Conservation (phyloP, 2,113 vertebrate species). For the Limanda limanda region DNA sequence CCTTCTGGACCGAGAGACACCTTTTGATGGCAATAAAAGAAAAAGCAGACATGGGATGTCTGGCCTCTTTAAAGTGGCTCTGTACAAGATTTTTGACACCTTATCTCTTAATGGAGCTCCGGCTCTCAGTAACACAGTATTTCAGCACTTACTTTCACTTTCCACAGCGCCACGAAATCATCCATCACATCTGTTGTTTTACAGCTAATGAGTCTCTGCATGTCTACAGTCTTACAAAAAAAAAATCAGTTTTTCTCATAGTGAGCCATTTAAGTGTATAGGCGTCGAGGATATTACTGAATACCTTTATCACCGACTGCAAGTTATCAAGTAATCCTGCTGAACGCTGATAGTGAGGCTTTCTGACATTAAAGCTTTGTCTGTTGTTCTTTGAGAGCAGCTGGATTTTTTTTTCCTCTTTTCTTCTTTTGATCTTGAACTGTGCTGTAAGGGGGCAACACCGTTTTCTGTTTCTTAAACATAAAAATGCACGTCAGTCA, state of each 20-base stretch:
- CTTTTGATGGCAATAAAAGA: slow-evolving; percentile 41
- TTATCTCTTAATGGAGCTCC: slow-evolving; percentile 52
- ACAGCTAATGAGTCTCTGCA: slow-evolving; percentile 58
- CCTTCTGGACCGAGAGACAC: slow-evolving; percentile 43
- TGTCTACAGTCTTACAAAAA: slow-evolving; percentile 32
- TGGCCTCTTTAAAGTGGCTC: slow-evolving; percentile 51
- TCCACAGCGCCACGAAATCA: slow-evolving; percentile 52
- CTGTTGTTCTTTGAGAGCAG: slow-evolving; percentile 29
- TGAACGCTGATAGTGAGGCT: slow-evolving; percentile 9
- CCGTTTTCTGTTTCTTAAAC: slow-evolving; percentile 13
- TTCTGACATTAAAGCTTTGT: slow-evolving; percentile 41
- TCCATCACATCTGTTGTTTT: slow-evolving; percentile 70
- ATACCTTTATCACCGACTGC: slow-evolving; percentile 2
- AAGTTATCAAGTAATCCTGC: slow-evolving; percentile 17
- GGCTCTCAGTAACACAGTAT: slow-evolving; percentile 54
- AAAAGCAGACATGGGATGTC: slow-evolving; percentile 34
- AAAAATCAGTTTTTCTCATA: slow-evolving; percentile 14
- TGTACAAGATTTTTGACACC: slow-evolving; percentile 53
- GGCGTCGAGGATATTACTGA: slow-evolving; percentile 9
- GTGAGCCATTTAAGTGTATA: slow-evolving; percentile 35
- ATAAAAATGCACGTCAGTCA: slow-evolving; percentile 24
- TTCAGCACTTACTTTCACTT: slow-evolving; percentile 66
- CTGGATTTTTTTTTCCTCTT: background rate
- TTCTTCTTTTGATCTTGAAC: slow-evolving; percentile 49
- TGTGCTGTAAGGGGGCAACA: slow-evolving; percentile 7